Conservation (phyloP, 2,888 invertebrate species). For the Pachliopta kotzebuea region DNA sequence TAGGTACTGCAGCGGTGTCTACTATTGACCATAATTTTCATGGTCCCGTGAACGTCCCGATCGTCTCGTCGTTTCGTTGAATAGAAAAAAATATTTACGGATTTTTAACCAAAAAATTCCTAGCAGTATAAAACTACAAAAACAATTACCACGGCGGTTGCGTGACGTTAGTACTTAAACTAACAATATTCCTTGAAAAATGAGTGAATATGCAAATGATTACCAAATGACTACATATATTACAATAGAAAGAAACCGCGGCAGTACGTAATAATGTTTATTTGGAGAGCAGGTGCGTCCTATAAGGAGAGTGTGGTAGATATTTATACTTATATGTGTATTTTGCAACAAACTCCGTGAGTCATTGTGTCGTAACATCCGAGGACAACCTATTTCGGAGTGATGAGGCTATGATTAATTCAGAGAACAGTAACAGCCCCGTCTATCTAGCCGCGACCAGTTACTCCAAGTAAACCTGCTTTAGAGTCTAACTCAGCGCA, state of each 20-base stretch:
- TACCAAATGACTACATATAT: slow-evolving; percentile 55
- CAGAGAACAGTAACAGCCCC: slow-evolving; percentile 41
- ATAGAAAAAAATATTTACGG: too few relatives aligned
- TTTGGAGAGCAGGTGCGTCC: slow-evolving; percentile 56
- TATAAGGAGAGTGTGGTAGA: slow-evolving; percentile 56
- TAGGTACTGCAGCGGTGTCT: too few relatives aligned
- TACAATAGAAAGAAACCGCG: slow-evolving; percentile 75
- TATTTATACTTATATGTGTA: slow-evolving; percentile 39
- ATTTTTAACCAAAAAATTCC: not conserved
- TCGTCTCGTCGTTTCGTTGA: too few relatives aligned
- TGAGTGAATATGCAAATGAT: slow-evolving; percentile 57
- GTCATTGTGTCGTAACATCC: slow-evolving; percentile 67
- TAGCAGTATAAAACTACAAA: slow-evolving; percentile 2
- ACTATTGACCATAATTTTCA: too few relatives aligned
- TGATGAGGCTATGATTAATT: slow-evolving; percentile 68
- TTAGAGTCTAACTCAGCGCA: slow-evolving; percentile 29
- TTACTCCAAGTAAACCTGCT: slow-evolving; percentile 23
- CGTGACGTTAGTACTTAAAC: not conserved
- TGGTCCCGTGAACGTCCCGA: too few relatives aligned
- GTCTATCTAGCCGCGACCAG: slow-evolving; percentile 24
- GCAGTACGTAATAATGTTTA: slow-evolving; percentile 60
- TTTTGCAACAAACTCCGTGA: slow-evolving; percentile 57
- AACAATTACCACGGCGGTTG: not conserved
- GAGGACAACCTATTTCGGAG: slow-evolving; percentile 74
- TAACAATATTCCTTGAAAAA: slow-evolving; percentile 27